phyloP scores from a whole-genome alignment of 2,797 vertebrate species.

The Labeo calbasu region DNA sequence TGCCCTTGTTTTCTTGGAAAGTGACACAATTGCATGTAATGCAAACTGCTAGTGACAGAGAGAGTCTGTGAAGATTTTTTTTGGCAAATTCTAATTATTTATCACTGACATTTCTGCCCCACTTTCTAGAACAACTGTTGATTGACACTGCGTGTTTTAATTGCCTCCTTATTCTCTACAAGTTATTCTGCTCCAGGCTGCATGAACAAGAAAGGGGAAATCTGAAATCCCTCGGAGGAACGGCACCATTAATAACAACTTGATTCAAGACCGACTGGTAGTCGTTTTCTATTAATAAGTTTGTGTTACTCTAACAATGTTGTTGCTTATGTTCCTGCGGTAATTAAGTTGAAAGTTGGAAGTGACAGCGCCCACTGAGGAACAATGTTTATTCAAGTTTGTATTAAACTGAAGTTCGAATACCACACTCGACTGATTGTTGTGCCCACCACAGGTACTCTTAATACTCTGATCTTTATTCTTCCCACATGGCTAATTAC shows the following conservation, averaged over 20 bases:
- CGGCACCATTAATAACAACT: conserved; percentile 15
- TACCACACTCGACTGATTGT: conserved; percentile 17
- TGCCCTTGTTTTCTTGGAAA: conserved; percentile 45
- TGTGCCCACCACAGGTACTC: conserved; percentile 44
- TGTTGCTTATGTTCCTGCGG: conserved; percentile 22
- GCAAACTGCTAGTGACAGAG: neutral
- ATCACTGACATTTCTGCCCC: conserved; percentile 34
- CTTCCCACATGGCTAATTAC: conserved; percentile 79
- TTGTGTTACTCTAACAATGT: conserved; percentile 39
- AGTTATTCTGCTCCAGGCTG: conserved; percentile 17
- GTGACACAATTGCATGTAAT: conserved; percentile 28
- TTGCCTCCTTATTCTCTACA: conserved; percentile 28
- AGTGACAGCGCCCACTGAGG: conserved; percentile 19
- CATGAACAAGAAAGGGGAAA: conserved; percentile 34
- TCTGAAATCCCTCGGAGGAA: conserved; percentile 36
- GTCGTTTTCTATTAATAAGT: conserved; percentile 45
- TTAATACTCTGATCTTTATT: conserved; percentile 73
- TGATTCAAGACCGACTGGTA: conserved; percentile 34
- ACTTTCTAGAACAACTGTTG: conserved; percentile 27
- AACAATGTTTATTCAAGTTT: conserved; percentile 42
- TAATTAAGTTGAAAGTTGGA: conserved; percentile 38
- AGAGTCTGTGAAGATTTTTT: conserved; percentile 20
- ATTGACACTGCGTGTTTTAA: conserved; percentile 43
- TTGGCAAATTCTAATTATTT: conserved; percentile 30
- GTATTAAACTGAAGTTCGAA: conserved; percentile 34